Percentiles rank a stretch among this genome's conserved stretches.
Evolutionary conservation across 1,140 invertebrate genomes (phyloP).

Genomic region (Aphaenogaster rudis): DNA sequence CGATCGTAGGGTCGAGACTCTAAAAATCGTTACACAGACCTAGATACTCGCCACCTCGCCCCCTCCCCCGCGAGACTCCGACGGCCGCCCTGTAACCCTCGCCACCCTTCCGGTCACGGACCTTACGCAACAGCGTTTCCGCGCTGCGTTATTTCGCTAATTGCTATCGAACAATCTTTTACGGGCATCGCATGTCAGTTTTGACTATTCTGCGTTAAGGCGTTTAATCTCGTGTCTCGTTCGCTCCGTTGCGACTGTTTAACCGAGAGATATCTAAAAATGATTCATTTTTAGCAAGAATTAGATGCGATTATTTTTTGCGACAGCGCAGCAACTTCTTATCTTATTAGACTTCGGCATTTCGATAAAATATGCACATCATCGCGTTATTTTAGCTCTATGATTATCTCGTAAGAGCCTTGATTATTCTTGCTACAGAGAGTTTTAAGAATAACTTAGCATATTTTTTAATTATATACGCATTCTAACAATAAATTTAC

Average conservation of each 20-base stretch:
- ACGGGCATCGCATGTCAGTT: not conserved
- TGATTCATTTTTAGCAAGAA: not conserved
- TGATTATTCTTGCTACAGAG: not conserved
- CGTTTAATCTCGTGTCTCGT: not conserved
- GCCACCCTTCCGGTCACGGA: constrained; percentile 38
- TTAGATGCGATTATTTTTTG: not conserved
- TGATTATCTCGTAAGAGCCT: not conserved
- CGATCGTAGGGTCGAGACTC: constrained; percentile 81
- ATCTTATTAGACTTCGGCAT: not conserved
- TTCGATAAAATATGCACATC: constrained; percentile 9
- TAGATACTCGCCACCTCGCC: constrained; percentile 76
- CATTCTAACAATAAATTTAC: not conserved
- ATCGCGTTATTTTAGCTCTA: not conserved
- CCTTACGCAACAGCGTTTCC: constrained; percentile 54
- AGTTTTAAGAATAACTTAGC: not conserved
- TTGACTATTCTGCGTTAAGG: not conserved
- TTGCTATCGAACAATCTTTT: constrained; percentile 3
- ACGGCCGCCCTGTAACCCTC: not conserved
- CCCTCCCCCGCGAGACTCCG: not conserved
- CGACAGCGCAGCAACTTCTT: not conserved
- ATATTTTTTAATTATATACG: constrained; percentile 15
- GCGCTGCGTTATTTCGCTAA: constrained; percentile 25
- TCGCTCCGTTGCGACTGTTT: not conserved
- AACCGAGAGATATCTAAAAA: not conserved
- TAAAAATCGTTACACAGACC: constrained; percentile 85